Evolutionary conservation across 1,140 invertebrate species (phyloP).

Genomic region (Tetraneura akinire): DNA sequence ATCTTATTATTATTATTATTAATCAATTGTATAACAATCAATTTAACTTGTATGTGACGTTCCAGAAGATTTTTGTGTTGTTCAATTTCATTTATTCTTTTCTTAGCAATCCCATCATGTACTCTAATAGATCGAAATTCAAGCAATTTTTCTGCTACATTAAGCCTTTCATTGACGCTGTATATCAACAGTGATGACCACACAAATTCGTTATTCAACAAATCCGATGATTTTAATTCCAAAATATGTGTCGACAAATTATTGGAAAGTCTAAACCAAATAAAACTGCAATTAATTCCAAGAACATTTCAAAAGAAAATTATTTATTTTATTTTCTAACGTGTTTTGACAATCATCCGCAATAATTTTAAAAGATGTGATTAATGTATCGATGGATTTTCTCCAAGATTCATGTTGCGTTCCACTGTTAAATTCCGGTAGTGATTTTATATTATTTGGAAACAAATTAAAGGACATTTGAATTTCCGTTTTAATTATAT

Average conservation of each 20-base stretch:
- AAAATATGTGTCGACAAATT: background rate
- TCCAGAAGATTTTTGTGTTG: conserved; percentile 11
- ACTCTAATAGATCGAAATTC: background rate
- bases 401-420: background rate
- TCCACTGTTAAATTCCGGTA: too few relatives aligned
- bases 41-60: background rate
- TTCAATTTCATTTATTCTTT: conserved; percentile 18
- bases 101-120: background rate
- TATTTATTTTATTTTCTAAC: background rate
- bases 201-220: background rate
- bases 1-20: too few relatives aligned
- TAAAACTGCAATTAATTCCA: too few relatives aligned
- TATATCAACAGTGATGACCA: background rate
- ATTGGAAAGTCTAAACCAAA: background rate
- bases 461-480: background rate
- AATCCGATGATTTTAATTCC: background rate
- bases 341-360: background rate
- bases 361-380: background rate
- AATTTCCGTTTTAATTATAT: background rate
- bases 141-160: background rate
- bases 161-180: background rate
- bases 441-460: background rate
- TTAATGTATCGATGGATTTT: background rate
- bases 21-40: background rate
- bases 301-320: background rate